Conservation (phyloP, 2,797 vertebrate genomes). For the Caiman crocodilus region DNA sequence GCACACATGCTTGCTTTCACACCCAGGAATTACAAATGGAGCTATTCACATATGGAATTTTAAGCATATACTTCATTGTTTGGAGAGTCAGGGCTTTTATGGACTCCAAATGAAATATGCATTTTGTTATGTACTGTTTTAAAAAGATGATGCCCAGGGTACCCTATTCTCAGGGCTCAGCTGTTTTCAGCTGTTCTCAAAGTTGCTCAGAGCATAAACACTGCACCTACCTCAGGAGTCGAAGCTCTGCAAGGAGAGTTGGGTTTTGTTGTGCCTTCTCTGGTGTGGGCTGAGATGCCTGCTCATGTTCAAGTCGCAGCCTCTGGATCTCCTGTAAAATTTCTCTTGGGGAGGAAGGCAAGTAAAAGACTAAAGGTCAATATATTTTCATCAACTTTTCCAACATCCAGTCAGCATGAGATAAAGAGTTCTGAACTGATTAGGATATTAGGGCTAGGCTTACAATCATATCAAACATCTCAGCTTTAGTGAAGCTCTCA, state of each 20-base stretch:
- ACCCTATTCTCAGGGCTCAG: too few relatives aligned
- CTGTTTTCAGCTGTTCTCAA: too few relatives aligned
- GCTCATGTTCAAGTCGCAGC: conserved; percentile 94
- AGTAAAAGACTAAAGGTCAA: conserved; percentile 40
- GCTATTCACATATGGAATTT: not conserved
- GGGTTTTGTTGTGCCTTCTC: conserved; percentile 97
- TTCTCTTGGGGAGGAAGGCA: conserved; percentile 83
- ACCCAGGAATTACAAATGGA: conserved; percentile 19
- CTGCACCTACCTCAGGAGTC: conserved; percentile 91
- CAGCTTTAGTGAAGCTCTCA: not conserved
- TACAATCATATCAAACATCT: not conserved
- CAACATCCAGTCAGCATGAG: not conserved
- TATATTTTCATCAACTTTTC: not conserved
- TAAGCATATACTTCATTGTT: conserved; percentile 32
- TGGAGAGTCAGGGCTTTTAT: not conserved
- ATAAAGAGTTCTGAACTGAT: not conserved
- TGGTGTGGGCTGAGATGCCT: conserved; percentile 93
- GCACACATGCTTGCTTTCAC: conserved; percentile 26
- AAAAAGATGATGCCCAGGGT: not conserved
- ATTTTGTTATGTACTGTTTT: not conserved
- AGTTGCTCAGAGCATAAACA: fast-evolving
- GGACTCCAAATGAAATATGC: not conserved
- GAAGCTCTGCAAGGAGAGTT: conserved; percentile 94
- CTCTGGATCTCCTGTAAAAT: conserved; percentile 99
- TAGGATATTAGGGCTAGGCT: not conserved